Conservation (phyloP, 1,140 invertebrate genomes). For the Drosophila subpulchrella region DNA sequence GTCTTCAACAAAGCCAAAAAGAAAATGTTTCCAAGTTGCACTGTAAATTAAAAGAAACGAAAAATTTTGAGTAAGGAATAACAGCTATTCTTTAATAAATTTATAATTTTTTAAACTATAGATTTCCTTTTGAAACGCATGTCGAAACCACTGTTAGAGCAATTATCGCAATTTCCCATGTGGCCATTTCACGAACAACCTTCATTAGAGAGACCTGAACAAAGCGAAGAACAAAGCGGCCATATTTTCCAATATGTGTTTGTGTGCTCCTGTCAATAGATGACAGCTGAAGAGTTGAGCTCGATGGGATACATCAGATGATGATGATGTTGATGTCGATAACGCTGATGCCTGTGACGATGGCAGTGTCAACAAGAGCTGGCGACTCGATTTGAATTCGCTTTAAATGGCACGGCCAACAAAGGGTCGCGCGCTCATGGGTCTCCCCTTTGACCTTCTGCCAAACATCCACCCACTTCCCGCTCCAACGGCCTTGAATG, state of each 20-base stretch:
- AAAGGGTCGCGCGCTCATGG: conserved; percentile 14
- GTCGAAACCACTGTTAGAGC: not conserved
- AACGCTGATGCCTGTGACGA: conserved; percentile 1
- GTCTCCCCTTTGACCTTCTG: conserved; percentile 14
- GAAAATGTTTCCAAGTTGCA: too few relatives aligned
- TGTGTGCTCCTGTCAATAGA: conserved; percentile 45
- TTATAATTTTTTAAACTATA: too few relatives aligned
- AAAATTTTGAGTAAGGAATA: too few relatives aligned
- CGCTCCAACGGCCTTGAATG: conserved; percentile 10
- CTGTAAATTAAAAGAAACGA: too few relatives aligned
- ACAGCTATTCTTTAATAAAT: too few relatives aligned
- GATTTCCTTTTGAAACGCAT: too few relatives aligned
- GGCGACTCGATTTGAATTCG: conserved; percentile 40
- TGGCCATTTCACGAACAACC: conserved; percentile 1
- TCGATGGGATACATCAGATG: conserved; percentile 31
- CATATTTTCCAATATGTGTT: conserved; percentile 7
- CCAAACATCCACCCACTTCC: conserved; percentile 2
- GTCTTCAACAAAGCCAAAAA: too few relatives aligned
- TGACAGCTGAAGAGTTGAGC: conserved; percentile 35
- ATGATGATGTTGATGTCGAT: conserved; percentile 31
- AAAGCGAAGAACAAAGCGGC: not conserved
- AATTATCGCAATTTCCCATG: not conserved
- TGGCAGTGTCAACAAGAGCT: conserved; percentile 46
- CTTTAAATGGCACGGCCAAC: conserved; percentile 39
- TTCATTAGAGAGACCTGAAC: conserved; percentile 14